Conservation (phyloP, 2,113 vertebrate species). For the Hipposideros armiger region DNA sequence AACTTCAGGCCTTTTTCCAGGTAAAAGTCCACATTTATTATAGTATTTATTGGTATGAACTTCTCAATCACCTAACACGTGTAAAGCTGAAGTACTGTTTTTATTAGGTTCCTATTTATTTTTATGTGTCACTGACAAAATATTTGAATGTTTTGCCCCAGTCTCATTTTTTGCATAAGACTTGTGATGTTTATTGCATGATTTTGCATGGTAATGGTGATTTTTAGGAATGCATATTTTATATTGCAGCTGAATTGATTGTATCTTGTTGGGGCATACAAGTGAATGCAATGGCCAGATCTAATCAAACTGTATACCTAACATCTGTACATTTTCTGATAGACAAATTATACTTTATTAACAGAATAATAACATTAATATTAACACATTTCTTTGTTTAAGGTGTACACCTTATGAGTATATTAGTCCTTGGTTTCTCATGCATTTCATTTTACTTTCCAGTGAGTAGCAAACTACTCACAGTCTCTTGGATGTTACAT, state of each 20-base stretch:
- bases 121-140: background rate
- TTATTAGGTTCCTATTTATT: slow-evolving; percentile 18
- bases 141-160: background rate
- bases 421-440: background rate
- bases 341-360: background rate
- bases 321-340: background rate
- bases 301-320: background rate
- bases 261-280: background rate
- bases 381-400: background rate
- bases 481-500: background rate
- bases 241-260: background rate
- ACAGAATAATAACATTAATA: background rate
- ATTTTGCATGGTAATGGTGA: background rate
- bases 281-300: background rate
- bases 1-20: background rate
- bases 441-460: background rate
- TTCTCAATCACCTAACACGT: background rate
- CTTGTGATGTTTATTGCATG: background rate
- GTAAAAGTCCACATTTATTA: background rate
- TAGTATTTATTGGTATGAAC: background rate
- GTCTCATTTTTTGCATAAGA: background rate
- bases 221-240: background rate
- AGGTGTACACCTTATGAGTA: background rate
- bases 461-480: background rate
- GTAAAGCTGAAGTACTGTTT: background rate